Evolutionary conservation across 2,888 invertebrate genomes (phyloP).

Genomic region (Aquatica leii): DNA sequence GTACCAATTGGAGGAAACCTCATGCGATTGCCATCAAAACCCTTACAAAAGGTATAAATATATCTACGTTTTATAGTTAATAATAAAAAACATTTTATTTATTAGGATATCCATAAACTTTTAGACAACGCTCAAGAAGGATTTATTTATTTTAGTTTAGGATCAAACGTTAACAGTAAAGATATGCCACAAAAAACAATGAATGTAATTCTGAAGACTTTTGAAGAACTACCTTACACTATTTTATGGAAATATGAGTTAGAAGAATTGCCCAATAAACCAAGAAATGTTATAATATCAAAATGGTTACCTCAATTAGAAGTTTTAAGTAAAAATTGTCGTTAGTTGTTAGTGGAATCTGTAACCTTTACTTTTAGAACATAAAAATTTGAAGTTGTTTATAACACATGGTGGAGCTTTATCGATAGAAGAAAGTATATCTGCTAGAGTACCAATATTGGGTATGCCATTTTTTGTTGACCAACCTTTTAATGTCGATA

Average conservation of each 20-base stretch:
- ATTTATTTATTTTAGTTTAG: slow-evolving; percentile 14
- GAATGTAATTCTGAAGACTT: slow-evolving; percentile 1
- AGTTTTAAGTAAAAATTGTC: slow-evolving; percentile 12
- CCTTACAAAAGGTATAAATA: slow-evolving; percentile 49
- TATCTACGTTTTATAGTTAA: too few species aligned
- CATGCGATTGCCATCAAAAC: slow-evolving; percentile 42
- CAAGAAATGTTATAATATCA: not conserved
- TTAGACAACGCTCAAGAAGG: not conserved
- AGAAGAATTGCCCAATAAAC: not conserved
- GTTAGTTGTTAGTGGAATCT: not conserved
- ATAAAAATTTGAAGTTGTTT: not conserved
- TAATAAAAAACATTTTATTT: too few species aligned
- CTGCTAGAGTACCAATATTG: not conserved
- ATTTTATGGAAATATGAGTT: slow-evolving; percentile 2
- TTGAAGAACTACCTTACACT: not conserved
- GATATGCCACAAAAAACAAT: not conserved
- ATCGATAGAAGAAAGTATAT: not conserved
- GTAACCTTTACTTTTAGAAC: not conserved
- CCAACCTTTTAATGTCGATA: not conserved
- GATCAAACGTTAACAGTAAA: slow-evolving; percentile 7
- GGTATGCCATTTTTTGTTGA: slow-evolving; percentile 6
- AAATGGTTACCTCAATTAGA: not conserved
- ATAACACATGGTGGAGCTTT: slow-evolving; percentile 1
- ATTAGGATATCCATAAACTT: not conserved
- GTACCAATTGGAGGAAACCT: slow-evolving; percentile 51